Percentiles rank a stretch among this genome's conserved stretches.
These are phyloP conservation scores for Morinoia aosen DNA, from an alignment of 2,888 invertebrate genomes.

Conservation along the genomic window DNA sequence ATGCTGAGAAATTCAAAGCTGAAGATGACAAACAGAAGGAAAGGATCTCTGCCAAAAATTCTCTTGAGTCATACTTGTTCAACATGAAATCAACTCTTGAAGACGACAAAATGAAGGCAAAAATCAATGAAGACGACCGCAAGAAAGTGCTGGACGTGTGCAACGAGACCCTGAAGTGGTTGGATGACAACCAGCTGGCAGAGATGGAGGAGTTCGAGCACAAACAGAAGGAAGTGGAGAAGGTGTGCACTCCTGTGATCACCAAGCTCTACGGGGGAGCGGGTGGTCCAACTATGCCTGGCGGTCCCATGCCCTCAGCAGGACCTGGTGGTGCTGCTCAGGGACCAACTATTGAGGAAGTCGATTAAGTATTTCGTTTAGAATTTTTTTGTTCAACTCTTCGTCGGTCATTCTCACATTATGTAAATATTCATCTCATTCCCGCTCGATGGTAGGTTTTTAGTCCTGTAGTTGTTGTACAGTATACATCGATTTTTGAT, in stretches of 20 bases:
- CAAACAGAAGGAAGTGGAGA: conserved; percentile 73
- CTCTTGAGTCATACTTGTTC: conserved; percentile 77
- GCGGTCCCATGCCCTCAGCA: conserved; percentile 27
- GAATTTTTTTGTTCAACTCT: too few relatives aligned
- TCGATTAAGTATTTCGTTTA: background rate
- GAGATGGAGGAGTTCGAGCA: conserved; percentile 96
- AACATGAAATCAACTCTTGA: conserved; percentile 86
- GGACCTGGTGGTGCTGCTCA: background rate
- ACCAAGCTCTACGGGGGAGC: too few relatives aligned
- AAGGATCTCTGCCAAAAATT: conserved; percentile 79
- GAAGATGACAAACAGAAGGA: conserved; percentile 74
- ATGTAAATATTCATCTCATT: too few relatives aligned
- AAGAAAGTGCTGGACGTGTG: conserved; percentile 87
- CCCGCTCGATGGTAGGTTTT: too few relatives aligned
- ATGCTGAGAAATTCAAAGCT: conserved; percentile 82
- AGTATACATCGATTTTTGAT: too few relatives aligned
- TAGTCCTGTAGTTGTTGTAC: too few relatives aligned
- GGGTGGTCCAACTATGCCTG: too few relatives aligned
- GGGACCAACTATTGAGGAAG: conserved; percentile 27
- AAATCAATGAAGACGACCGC: conserved; percentile 86
- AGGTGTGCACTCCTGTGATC: conserved; percentile 82
- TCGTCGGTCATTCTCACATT: too few relatives aligned
- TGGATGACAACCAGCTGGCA: conserved; percentile 76
- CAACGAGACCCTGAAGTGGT: too few relatives aligned
- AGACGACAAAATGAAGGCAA: conserved; percentile 94